Conservation (phyloP, 2,113 vertebrate genomes). For the Phaetusa simplex region DNA sequence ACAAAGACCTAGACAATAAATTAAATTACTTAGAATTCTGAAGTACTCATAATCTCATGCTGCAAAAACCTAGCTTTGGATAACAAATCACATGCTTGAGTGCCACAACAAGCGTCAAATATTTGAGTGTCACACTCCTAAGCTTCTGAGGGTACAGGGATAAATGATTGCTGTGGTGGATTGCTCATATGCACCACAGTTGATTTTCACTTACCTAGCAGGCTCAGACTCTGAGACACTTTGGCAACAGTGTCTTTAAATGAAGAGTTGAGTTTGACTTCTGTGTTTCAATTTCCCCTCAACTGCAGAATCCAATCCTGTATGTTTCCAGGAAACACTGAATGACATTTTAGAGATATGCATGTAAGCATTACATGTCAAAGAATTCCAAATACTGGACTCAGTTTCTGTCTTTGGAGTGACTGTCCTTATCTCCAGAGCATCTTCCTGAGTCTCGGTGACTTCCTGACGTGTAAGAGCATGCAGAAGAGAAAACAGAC, state of each 20-base stretch:
- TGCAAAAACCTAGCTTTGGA: not conserved
- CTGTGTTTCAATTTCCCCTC: not conserved
- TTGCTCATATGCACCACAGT: rapidly evolving
- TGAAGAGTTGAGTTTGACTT: not conserved
- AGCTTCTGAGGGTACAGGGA: not conserved
- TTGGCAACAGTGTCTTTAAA: not conserved
- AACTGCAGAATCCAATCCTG: not conserved
- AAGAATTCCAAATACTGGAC: not conserved
- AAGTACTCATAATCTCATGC: not conserved
- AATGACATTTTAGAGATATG: not conserved
- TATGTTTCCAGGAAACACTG: not conserved
- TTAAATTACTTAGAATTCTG: not conserved
- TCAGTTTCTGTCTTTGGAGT: not conserved
- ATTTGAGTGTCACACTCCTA: not conserved
- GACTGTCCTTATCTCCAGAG: not conserved
- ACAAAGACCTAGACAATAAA: not conserved
- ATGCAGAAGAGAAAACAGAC: not conserved
- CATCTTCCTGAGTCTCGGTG: rapidly evolving
- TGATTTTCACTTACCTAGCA: not conserved
- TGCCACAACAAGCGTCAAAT: not conserved
- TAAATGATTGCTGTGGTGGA: not conserved
- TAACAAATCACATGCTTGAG: not conserved
- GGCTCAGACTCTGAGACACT: not conserved
- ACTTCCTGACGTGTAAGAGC: not conserved
- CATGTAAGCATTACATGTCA: not conserved